Conservation (phyloP, 2,113 vertebrate species). For the Ctenodactylus gundi region DNA sequence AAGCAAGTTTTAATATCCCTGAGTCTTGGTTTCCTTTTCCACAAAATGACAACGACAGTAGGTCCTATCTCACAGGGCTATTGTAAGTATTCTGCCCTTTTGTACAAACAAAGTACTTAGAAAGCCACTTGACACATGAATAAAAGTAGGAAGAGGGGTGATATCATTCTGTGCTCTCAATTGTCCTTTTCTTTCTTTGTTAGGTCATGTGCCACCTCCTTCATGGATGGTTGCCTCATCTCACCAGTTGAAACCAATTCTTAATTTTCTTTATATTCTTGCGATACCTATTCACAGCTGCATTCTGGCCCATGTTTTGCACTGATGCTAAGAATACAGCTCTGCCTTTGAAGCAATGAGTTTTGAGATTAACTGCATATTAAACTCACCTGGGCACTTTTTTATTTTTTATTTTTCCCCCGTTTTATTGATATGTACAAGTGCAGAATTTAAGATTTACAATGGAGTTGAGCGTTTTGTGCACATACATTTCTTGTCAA, state of each 20-base stretch:
- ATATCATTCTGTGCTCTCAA: neutral
- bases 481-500: no score
- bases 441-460: no score
- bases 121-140: neutral
- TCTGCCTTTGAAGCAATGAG: neutral
- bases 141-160: neutral
- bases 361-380: slow-evolving; percentile 9
- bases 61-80: neutral
- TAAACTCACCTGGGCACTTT: neutral
- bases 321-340: neutral
- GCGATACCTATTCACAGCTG: neutral
- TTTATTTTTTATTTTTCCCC: no score
- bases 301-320: neutral
- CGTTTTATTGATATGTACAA: no score
- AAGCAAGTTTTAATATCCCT: neutral
- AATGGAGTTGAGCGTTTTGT: no score
- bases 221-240: neutral
- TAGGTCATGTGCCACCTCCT: neutral
- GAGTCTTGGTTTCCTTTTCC: neutral
- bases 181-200: neutral
- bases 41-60: neutral
- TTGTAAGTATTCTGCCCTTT: neutral
- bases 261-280: neutral
- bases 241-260: neutral
- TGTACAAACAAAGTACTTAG: neutral